phyloP scores from a whole-genome alignment of 2,888 invertebrate species.

The Ichneumoninae sp. region DNA sequence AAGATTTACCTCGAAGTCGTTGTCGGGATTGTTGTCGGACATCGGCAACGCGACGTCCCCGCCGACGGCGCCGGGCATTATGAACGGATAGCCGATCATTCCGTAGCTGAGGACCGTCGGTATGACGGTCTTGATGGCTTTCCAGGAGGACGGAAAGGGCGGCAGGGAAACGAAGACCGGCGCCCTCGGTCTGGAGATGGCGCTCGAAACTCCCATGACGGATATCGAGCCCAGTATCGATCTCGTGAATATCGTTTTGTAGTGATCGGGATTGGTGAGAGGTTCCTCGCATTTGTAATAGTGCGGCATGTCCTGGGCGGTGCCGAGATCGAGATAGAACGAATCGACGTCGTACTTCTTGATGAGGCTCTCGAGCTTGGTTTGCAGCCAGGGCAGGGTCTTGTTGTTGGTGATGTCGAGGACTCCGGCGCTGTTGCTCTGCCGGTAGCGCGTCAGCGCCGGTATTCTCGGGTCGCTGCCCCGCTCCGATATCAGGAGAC shows the following conservation, averaged over 20 bases:
- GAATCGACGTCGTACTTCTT: slow-evolving; percentile 92
- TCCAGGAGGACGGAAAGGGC: slow-evolving; percentile 95
- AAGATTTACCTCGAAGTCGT: slow-evolving; percentile 91
- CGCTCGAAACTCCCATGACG: slow-evolving; percentile 93
- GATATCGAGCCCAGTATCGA: slow-evolving; percentile 87
- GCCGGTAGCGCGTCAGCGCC: slow-evolving; percentile 92
- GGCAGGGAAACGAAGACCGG: slow-evolving; percentile 95
- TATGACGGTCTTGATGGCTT: slow-evolving; percentile 92
- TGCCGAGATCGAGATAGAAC: slow-evolving; percentile 93
- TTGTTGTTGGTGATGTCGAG: slow-evolving; percentile 94
- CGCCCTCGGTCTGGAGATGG: slow-evolving; percentile 91
- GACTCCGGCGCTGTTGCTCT: slow-evolving; percentile 92
- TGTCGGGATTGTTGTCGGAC: slow-evolving; percentile 89
- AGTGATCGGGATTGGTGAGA: slow-evolving; percentile 92
- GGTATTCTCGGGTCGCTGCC: slow-evolving; percentile 92
- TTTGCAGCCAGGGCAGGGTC: slow-evolving; percentile 92
- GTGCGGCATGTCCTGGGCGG: slow-evolving; percentile 93
- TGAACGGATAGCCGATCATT: slow-evolving; percentile 95
- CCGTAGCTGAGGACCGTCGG: slow-evolving; percentile 95
- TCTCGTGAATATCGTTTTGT: slow-evolving; percentile 90
- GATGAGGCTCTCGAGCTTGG: slow-evolving; percentile 89
- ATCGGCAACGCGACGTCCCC: slow-evolving; percentile 91
- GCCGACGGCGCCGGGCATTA: slow-evolving; percentile 97
- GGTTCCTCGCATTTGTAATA: slow-evolving; percentile 92
- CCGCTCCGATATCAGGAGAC: slow-evolving; percentile 92